Conservation (phyloP, 2,888 invertebrate species). For the Exocentrus adspersus region DNA sequence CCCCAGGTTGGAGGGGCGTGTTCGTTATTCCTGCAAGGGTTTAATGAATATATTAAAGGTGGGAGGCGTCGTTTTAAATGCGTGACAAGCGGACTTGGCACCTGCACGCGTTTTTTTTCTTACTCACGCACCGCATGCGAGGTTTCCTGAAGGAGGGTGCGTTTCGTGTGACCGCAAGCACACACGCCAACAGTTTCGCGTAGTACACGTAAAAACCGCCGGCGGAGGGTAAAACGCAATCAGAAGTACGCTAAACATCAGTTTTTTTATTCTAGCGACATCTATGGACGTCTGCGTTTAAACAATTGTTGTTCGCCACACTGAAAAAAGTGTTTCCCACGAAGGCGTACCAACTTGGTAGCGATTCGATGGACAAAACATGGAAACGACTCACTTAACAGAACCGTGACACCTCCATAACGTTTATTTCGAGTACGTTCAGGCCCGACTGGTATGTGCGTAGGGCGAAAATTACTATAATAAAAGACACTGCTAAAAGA, state of each 20-base stretch:
- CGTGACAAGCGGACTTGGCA: slow-evolving; percentile 32
- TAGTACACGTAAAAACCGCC: no score
- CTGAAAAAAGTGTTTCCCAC: no score
- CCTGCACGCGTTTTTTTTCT: slow-evolving; percentile 33
- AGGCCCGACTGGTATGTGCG: slow-evolving; percentile 3
- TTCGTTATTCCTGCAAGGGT: slow-evolving; percentile 24
- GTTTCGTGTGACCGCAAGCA: slow-evolving; percentile 17
- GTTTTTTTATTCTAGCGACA: no score
- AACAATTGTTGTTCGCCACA: no score
- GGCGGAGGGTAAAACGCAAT: no score
- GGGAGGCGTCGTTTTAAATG: slow-evolving; percentile 18
- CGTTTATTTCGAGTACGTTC: not conserved
- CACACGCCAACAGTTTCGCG: not conserved
- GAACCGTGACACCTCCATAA: not conserved
- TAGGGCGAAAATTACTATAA: slow-evolving; percentile 13
- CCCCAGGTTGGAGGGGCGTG: slow-evolving; percentile 6
- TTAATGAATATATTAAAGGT: slow-evolving; percentile 27
- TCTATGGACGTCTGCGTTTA: no score
- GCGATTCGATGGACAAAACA: no score
- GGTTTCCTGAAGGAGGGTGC: slow-evolving; percentile 10
- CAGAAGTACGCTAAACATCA: no score
- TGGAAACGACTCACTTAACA: not conserved
- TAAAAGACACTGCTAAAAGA: slow-evolving; percentile 14
- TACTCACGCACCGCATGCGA: slow-evolving; percentile 24
- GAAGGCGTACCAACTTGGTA: no score